Evolutionary conservation across 2,888 invertebrate species (phyloP).

Genomic region (Scaptomyza caliginosa): DNA sequence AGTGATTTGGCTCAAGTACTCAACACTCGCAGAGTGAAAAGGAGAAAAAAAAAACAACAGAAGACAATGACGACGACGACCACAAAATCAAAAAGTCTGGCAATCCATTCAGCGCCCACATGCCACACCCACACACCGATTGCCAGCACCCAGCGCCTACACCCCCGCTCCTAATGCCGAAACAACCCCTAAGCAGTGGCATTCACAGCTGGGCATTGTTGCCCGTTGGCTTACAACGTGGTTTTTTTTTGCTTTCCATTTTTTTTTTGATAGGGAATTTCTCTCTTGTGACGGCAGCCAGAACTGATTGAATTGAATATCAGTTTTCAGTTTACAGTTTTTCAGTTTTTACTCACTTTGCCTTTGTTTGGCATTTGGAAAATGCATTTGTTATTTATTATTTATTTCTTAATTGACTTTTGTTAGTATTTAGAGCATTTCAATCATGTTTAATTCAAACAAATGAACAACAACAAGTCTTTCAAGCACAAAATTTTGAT

Average conservation of each 20-base stretch:
- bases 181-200: constrained; percentile 15
- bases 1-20: constrained; percentile 38
- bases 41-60: constrained; percentile 25
- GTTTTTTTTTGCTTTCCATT: too few relatives aligned
- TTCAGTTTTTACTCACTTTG: constrained; percentile 6
- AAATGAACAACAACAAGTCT: too few relatives aligned
- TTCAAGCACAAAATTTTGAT: too few relatives aligned
- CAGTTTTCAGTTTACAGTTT: constrained; percentile 61
- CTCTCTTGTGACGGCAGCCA: constrained; percentile 11
- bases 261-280: not conserved
- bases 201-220: constrained; percentile 58
- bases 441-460: too few relatives aligned
- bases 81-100: constrained; percentile 62
- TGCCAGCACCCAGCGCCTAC: too few relatives aligned
- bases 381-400: constrained; percentile 30
- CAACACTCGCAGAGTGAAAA: constrained; percentile 34
- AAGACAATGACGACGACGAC: constrained; percentile 20
- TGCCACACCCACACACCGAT: not conserved
- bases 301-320: constrained; percentile 77
- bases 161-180: not conserved
- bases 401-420: constrained; percentile 6
- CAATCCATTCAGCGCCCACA: constrained; percentile 37
- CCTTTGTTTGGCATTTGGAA: constrained; percentile 1
- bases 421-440: too few relatives aligned
- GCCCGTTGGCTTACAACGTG: constrained; percentile 17